Evolutionary conservation across 2,113 vertebrate genomes (phyloP).

Genomic region (Columba janthina): DNA sequence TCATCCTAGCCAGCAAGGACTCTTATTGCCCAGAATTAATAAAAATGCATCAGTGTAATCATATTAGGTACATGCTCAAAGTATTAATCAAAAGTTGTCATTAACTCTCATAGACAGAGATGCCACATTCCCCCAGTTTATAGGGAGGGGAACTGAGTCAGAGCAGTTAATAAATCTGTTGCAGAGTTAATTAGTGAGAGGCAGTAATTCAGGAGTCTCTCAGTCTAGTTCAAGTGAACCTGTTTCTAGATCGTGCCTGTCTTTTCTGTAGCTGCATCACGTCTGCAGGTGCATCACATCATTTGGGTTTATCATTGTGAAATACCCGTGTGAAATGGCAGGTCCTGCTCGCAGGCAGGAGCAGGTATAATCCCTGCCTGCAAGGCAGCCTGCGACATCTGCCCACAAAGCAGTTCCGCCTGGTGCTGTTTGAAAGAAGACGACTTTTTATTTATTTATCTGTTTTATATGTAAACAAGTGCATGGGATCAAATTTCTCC

Average conservation of each 20-base stretch:
- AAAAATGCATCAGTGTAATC: not conserved
- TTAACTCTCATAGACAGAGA: not conserved
- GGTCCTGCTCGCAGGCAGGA: not conserved
- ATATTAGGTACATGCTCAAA: not conserved
- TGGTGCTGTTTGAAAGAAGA: not conserved
- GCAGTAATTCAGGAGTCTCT: not conserved
- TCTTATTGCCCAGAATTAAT: not conserved
- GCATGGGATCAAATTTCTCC: not conserved
- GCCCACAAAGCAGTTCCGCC: not conserved
- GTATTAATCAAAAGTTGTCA: not conserved
- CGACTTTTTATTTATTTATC: not conserved
- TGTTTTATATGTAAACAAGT: not conserved
- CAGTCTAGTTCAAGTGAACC: rapidly evolving
- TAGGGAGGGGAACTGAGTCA: not conserved
- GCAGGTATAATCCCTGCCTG: not conserved
- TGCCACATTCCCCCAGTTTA: not conserved
- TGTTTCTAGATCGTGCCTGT: rapidly evolving
- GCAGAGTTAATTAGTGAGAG: not conserved
- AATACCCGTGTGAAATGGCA: rapidly evolving
- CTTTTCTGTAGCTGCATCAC: not conserved
- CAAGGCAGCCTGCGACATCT: not conserved
- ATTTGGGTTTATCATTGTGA: rapidly evolving
- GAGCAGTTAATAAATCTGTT: not conserved
- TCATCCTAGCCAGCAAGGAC: not conserved
- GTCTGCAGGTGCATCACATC: rapidly evolving